phyloP scores from a whole-genome alignment of 1,140 invertebrate species.

The Rhynchophorus ferrugineus region DNA sequence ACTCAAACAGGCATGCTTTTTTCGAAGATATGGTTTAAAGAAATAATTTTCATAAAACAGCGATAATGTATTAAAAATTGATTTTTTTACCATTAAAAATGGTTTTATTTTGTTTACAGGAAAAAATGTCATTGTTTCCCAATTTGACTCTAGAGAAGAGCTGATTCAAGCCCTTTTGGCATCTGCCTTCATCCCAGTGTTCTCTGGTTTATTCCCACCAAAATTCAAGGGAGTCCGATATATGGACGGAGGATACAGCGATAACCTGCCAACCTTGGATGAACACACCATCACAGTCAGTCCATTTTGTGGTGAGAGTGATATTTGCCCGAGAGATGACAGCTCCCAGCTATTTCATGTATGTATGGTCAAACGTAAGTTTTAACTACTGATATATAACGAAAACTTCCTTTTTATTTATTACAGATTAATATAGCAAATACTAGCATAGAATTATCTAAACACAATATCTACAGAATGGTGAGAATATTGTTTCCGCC shows the following conservation, averaged over 20 bases:
- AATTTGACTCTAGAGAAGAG: slow-evolving; percentile 59
- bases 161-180: slow-evolving; percentile 89
- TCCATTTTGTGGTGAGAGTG: slow-evolving; percentile 95
- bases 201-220: slow-evolving; percentile 90
- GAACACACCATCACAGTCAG: slow-evolving; percentile 94
- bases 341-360: slow-evolving; percentile 80
- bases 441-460: slow-evolving; percentile 89
- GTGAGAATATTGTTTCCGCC: slow-evolving; percentile 90
- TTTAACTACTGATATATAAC: not conserved
- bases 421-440: slow-evolving; percentile 82
- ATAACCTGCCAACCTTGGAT: slow-evolving; percentile 90
- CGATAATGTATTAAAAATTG: slow-evolving; percentile 1
- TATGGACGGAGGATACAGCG: slow-evolving; percentile 94
- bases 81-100: not conserved
- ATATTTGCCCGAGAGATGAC: slow-evolving; percentile 92
- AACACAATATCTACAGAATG: slow-evolving; percentile 88
- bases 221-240: slow-evolving; percentile 83
- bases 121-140: slow-evolving; percentile 20
- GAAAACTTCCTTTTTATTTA: slow-evolving; percentile 20
- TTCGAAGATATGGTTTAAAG: too few relatives aligned
- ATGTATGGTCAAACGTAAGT: slow-evolving; percentile 36
- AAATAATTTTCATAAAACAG: too few relatives aligned
- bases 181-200: slow-evolving; percentile 92
- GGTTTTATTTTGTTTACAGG: slow-evolving; percentile 13
- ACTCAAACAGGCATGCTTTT: too few relatives aligned